Evolutionary conservation across 1,140 invertebrate genomes (phyloP).

Genomic region (Anagrus nilaparvatae): DNA sequence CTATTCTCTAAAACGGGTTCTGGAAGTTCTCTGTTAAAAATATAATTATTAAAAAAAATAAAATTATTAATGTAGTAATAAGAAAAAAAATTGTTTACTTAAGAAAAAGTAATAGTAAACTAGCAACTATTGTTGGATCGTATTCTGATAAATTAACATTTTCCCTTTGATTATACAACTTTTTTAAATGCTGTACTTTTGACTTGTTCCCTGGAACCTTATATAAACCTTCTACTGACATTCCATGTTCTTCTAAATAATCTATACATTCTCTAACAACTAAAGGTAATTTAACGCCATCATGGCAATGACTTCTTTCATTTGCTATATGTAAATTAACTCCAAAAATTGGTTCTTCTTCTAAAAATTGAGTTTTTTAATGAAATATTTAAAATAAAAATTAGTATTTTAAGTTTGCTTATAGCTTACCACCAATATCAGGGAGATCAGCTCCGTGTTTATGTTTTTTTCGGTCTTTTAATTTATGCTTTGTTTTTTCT

Average conservation of each 20-base stretch:
- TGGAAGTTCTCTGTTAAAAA: slow-evolving; percentile 81
- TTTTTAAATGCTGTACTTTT: slow-evolving; percentile 73
- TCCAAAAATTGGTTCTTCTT: slow-evolving; percentile 82
- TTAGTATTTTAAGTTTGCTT: not conserved
- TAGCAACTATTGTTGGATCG: slow-evolving; percentile 80
- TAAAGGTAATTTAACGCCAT: slow-evolving; percentile 77
- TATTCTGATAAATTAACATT: slow-evolving; percentile 68
- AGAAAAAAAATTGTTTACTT: slow-evolving; percentile 42
- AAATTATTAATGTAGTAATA: slow-evolving; percentile 14
- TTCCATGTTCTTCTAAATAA: slow-evolving; percentile 67
- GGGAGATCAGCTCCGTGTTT: slow-evolving; percentile 49
- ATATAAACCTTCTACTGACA: slow-evolving; percentile 77
- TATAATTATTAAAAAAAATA: too few species aligned
- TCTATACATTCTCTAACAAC: slow-evolving; percentile 86
- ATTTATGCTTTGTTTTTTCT: slow-evolving; percentile 36
- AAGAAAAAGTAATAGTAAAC: slow-evolving; percentile 79
- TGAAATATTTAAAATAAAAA: slow-evolving; percentile 1
- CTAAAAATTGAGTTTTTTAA: slow-evolving; percentile 35
- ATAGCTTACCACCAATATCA: slow-evolving; percentile 49
- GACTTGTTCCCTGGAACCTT: slow-evolving; percentile 82
- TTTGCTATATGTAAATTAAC: slow-evolving; percentile 73
- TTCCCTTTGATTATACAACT: slow-evolving; percentile 73
- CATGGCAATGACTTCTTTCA: slow-evolving; percentile 81
- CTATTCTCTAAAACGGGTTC: slow-evolving; percentile 74
- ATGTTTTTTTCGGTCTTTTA: slow-evolving; percentile 39